Conservation (phyloP, 2,113 vertebrate species). For the Chamaea fasciata region DNA sequence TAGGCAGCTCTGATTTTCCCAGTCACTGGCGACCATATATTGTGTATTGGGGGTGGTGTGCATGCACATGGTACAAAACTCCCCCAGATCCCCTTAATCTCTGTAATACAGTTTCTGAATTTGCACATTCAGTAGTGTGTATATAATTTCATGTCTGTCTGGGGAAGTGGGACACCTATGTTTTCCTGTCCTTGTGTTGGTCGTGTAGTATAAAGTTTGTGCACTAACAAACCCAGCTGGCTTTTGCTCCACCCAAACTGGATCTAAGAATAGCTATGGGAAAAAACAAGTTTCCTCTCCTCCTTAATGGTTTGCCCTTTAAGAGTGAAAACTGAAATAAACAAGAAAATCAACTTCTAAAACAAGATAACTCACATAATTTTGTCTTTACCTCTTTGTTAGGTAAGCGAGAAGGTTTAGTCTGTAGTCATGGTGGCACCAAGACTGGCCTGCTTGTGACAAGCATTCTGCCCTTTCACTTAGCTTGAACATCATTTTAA, state of each 20-base stretch:
- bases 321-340: neutral
- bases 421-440: neutral
- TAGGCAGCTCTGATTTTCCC: neutral
- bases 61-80: neutral
- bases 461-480: neutral
- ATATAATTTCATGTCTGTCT: neutral
- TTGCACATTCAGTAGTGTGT: neutral
- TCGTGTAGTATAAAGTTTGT: neutral
- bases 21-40: neutral
- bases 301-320: neutral
- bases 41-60: neutral
- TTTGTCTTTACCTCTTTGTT: neutral
- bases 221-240: neutral
- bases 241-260: neutral
- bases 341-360: neutral
- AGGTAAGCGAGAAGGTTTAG: neutral
- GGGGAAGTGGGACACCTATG: neutral
- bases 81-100: neutral
- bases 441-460: neutral
- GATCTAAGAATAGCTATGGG: neutral
- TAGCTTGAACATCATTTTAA: neutral
- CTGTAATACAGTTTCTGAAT: neutral
- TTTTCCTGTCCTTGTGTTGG: neutral
- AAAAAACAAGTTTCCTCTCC: neutral
- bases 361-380: neutral